A percentile compares a stretch with the other conserved stretches of the same genome.
These are phyloP conservation scores for Falco cherrug DNA, from an alignment of 2,797 vertebrate species.

Conservation along the genomic window DNA sequence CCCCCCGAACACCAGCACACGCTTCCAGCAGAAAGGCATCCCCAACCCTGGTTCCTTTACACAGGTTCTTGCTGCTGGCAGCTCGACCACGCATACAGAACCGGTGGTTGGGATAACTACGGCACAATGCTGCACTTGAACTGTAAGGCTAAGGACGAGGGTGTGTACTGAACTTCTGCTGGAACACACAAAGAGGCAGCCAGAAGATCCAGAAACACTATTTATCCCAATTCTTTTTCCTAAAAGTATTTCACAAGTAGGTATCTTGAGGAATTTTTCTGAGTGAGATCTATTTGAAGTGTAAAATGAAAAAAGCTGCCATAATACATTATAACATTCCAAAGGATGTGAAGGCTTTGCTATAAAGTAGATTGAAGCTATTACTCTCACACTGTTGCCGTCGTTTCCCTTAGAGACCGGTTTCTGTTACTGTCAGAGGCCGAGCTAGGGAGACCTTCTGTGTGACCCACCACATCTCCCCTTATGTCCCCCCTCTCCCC, in stretches of 20 bases:
- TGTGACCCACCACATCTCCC: neutral
- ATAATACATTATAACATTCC: neutral
- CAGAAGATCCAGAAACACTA: neutral
- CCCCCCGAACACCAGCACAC: rapidly evolving
- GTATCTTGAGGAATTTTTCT: neutral
- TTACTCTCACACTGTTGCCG: neutral
- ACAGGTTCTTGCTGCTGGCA: rapidly evolving
- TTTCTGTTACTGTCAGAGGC: neutral
- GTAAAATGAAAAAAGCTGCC: neutral
- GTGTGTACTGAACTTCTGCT: neutral
- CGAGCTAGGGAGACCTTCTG: rapidly evolving
- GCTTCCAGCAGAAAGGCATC: neutral
- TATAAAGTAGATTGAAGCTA: neutral
- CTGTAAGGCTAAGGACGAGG: neutral
- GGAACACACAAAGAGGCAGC: neutral
- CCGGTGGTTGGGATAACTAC: neutral
- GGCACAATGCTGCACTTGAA: rapidly evolving
- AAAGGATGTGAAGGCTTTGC: neutral
- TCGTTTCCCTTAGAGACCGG: neutral
- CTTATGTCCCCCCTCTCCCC: neutral
- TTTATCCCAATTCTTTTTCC: neutral
- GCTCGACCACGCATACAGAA: neutral
- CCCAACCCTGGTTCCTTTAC: rapidly evolving
- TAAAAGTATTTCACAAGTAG: neutral
- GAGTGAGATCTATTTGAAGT: neutral